Evolutionary conservation across 2,888 invertebrate species (phyloP), one percentile per base, ranked within the genome.

Genomic region (Eumacrocentrus americanus): DNA sequence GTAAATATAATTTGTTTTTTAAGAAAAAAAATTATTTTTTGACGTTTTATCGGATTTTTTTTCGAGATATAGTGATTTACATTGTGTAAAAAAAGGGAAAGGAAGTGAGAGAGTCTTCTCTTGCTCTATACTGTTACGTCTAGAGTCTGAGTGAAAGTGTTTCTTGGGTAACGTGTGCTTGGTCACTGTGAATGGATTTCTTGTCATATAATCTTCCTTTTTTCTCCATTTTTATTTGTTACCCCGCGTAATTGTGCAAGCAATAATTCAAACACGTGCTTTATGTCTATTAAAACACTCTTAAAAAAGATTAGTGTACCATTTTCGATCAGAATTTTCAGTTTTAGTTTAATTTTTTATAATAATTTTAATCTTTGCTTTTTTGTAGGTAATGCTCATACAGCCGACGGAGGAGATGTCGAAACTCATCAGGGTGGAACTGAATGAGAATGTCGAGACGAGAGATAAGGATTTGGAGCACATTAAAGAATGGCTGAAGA

Each of bases 351-450:
- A 9, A 56, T 47, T 11, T 12, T 6, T 42, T 16, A 29, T 54
- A 34, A 44, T 29, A 29, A 29, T 48, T 55, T 3, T 35, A 16
- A 3, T 42, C n/a, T 22, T 44, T 56, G 5, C 23, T 52, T 22
- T 54, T 25, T 12, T 44, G 25, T 18, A 80, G 82, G 88, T 87
- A 79, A 84, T 85, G 76, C 81, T 90, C 69, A 81, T 87, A 62
- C 89, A 89, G 71, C 90, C 91, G 11, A 78, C 86, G 2, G 87
- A 87, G 16, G 90, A 89, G 72, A 84, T 89, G 81, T 88, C 88
- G 72, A 84, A 87, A 74, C 82, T 82, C 78, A 90, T 90, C 70
- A 84, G 89, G 55, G 83, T 85, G 64, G 89, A 90, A 73, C 81
- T 91, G 62, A 90, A 90, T 50, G 91, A 91, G 74, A 84, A 88